Conservation (phyloP, 2,888 invertebrate species). For the Hartigia nigra region DNA sequence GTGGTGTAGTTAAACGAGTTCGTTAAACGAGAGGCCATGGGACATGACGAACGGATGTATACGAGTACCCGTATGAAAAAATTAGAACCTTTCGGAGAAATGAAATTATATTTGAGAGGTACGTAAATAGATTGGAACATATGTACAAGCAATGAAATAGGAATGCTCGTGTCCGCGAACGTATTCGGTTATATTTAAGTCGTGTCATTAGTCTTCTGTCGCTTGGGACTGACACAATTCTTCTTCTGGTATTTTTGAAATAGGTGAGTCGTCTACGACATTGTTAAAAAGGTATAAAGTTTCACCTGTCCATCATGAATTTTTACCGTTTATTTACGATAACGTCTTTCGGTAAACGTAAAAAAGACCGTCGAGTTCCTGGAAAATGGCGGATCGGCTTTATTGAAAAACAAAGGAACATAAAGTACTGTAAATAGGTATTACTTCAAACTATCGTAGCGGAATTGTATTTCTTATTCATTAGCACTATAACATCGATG, state of each 20-base stretch:
- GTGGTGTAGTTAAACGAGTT: background rate
- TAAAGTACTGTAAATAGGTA: background rate
- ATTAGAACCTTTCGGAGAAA: constrained; percentile 21
- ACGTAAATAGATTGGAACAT: constrained; percentile 29
- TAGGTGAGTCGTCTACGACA: background rate
- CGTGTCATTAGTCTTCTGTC: constrained; percentile 44
- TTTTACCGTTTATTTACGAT: background rate
- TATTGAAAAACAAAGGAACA: background rate
- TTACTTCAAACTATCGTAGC: background rate
- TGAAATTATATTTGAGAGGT: constrained; percentile 25
- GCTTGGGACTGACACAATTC: constrained; percentile 45
- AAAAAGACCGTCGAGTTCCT: background rate
- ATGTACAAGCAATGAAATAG: constrained; percentile 26
- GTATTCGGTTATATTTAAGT: constrained; percentile 47
- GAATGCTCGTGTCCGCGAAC: constrained; percentile 26
- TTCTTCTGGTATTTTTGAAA: constrained; percentile 34
- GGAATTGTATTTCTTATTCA: background rate
- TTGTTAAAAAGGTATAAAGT: background rate
- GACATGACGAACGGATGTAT: background rate
- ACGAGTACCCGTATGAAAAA: background rate
- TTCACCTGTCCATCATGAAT: background rate
- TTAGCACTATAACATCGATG: background rate
- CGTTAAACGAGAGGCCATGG: background rate
- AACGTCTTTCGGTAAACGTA: background rate
- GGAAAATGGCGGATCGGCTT: background rate